Evolutionary conservation across 2,888 invertebrate genomes (phyloP), one percentile per base, ranked within the genome.

Genomic region (Lasiommata megera): DNA sequence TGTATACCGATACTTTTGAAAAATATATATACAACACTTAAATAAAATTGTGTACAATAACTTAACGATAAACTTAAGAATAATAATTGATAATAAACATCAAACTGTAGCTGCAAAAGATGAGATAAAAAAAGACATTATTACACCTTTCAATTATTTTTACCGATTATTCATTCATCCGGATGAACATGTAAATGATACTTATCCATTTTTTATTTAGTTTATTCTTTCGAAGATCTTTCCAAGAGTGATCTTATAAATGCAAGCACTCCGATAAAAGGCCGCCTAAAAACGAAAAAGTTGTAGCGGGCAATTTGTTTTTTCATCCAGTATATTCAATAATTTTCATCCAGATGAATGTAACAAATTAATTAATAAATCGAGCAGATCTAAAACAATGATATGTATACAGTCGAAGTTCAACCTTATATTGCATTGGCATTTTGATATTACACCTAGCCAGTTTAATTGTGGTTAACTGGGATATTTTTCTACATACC

Each of bases 11-110:
- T 43, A 28, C 12, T 44, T 44, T 12, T 11, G 31, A 29, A 44
- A 31, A 5, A 31, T 31, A 16, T 46, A 46, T 46, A 31, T 46
- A 46, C 46, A 46, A 46, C 11, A 11, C 46, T 46, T 31, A 46
- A 31, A 23, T 16, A 28, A 29, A 44, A 44, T 29, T 44, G 44
- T 28, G 44, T 44, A 44, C 14, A 46, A 9, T 31, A 46, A 31
- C 29, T 29, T 46, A 46, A 8, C 9, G 11, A 11, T 46, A 46
- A 11, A 44, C 14, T 44, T 46, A 31, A 46, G 0, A 31, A 9
- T 9, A 12, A n/a, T 6, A 6, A 31, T 29, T 31, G 29, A 14
- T 11, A n/a, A n/a, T n/a, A 31, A 12, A 11, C 28, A 44, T 44
- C 14, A 44, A 44, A 44, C 8, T 31, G 31, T 31, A 46, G 46